Evolutionary conservation across 2,888 invertebrate genomes (phyloP), one percentile per base, ranked within the genome.

Genomic region (Papilio protenor): DNA sequence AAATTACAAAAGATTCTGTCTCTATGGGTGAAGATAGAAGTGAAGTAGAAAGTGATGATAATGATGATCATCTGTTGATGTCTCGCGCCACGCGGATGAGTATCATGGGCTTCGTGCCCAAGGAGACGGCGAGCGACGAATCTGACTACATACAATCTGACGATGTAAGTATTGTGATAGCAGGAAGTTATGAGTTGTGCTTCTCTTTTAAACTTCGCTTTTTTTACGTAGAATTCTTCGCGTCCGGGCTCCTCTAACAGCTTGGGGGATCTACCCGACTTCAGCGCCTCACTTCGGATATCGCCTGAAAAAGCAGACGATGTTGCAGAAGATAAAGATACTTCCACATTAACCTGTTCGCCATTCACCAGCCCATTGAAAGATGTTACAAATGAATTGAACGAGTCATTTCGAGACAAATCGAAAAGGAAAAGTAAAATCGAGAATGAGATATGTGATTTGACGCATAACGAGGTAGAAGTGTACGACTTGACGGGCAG

Each of bases 31-130:
- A 79, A 2, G 64, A 71, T 47, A 75, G 80, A 78, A 82, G 79
- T 72, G 85, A 87, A 76, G 86, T 86, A 45, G 75, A 78, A 12
- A 79, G 77, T 27, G 79, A 80, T 11, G 76, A 27, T 21, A 45
- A 59, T 64, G 90, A 92, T 82, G 94, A 95, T 77, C 86, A 90
- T 79, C 90, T 94, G 91, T 89, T 91, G 77, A 90, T 95, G 90
- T 94, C 94, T 0, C 87, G 93, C 47, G 95, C 94, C 1, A 95
- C 95, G 0, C 85, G 95, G 0, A 93, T 95, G 92, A 95, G 95
- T 80, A 95, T 95, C 76, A 92, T 94, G 91, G 95, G 95, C 0
- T 84, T 91, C 18, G 84, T 91, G 83, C 93, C 94, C 0, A 92
- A 91, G 59, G 90, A 89, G 59, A 86, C 86, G 81, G 84, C 85